Conservation (phyloP, 2,113 vertebrate species). For the Mesocricetus auratus region DNA sequence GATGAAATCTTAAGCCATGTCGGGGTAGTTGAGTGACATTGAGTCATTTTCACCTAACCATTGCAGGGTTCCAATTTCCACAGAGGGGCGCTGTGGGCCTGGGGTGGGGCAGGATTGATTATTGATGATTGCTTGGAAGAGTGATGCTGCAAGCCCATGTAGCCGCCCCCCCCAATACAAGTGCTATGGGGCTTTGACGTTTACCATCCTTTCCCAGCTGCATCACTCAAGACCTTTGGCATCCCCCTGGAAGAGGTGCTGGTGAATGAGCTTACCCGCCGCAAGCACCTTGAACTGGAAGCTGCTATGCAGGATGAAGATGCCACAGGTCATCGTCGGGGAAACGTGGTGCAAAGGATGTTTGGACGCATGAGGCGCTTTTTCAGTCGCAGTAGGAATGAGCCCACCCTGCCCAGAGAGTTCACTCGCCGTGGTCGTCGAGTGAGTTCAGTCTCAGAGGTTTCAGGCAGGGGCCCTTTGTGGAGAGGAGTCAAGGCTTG, state of each 20-base stretch:
- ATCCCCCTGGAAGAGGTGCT: constrained; percentile 77
- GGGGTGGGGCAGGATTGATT: background rate
- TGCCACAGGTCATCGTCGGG: constrained; percentile 47
- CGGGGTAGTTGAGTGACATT: background rate
- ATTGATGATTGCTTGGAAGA: background rate
- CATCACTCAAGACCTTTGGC: constrained; percentile 73
- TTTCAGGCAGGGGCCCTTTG: background rate
- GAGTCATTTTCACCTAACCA: background rate
- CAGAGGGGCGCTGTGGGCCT: background rate
- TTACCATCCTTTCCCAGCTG: constrained; percentile 48
- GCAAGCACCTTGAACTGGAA: constrained; percentile 72
- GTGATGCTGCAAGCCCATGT: background rate
- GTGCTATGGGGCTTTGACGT: background rate
- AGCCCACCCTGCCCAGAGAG: constrained; percentile 69
- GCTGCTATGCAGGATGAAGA: constrained; percentile 65
- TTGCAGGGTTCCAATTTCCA: background rate
- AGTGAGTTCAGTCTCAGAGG: constrained; percentile 67
- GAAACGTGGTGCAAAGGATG: constrained; percentile 77
- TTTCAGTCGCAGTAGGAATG: constrained; percentile 65
- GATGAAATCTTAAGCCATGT: background rate
- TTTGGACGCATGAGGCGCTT: constrained; percentile 71
- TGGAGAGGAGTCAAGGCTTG: background rate
- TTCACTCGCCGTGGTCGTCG: constrained; percentile 80
- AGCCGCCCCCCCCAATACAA: background rate
- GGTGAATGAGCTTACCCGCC: constrained; percentile 73